Base-by-base conservation (phyloP, 2,113 vertebrate species). In the Shinisaurus crocodilurus region DNA sequence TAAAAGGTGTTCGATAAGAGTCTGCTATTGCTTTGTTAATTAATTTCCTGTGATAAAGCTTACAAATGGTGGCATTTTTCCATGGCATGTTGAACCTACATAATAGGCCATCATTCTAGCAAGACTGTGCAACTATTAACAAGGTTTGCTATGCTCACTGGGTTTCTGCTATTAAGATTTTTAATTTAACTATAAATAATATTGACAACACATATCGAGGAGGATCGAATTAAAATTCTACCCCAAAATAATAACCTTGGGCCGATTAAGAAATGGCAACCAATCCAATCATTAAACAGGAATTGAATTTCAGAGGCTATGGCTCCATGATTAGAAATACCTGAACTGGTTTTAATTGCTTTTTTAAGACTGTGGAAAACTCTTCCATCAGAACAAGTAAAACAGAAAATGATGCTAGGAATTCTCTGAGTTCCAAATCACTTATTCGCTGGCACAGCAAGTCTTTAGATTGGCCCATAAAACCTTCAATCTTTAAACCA, bases 121-220 rank as follows among this genome's bases (percentile, higher is more conserved):
- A 91, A 90, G 92, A 60, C 29, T 80, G 27, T 74, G 67, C 37
- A 89, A 80, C 81, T 90, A 50, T 90, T 91, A 95, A 92, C 27
- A 94, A 96, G 65, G 5, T 94, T 93, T 94, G 37, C 72, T 94
- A 88, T 91, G 80, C 43, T 96, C 85, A 72, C 60, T 95, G 29
- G 37, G 5, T 95, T 96, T 94, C 75, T 90, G 79, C 88, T 92
- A 84, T 89, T 94, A 95, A 83, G 69, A 84, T 80, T 86, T 95
- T 94, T 91, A 94, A 94, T 94, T 92, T 90, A 94, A 63, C 72
- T 88, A 88, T 93, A 96, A 95, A 95, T 94, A 91, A 88, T 92
- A 95, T 76, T 80, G 77, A 95, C 75, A 95, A 92, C 27, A 91
- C 1, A 91, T 90, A 86, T 23, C 90, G 57, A 94, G 60, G 86